Base-by-base conservation (phyloP, 1,140 invertebrate species). In the Drosophila subobscura region DNA sequence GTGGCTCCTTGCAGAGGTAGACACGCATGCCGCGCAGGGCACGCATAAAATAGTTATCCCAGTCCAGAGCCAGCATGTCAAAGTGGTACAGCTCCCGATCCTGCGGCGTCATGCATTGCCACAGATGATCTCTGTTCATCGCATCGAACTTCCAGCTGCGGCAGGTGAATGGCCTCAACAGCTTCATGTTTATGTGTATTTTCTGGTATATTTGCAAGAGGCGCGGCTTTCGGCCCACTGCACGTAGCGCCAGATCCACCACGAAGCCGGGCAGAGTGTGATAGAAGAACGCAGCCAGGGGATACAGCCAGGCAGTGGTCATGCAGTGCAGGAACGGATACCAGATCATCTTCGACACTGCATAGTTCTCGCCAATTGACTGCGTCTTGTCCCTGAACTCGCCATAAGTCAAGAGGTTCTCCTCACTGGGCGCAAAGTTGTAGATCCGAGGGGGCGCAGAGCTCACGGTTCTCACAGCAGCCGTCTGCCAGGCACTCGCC, bases 31-130 rank as follows among this genome's bases (percentile, higher is more conserved):
- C 96, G 73, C 91, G 83, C 3, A 95, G 92, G 64, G 94, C 93
- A 16, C 90, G 89, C 8, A 91, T 72, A 6, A 95, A 92, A 73
- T 94, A 95, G 5, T 93, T 81, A 0, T 91, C 73, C 95, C 95
- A 97, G 50, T 95, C 92, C 49, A 96, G 90, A 1, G 93, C 91
- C 0, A 89, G 90, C 63, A 97, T 93, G 73, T 95, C 94, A 79
- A 96, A 96, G 7, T 92, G 92, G 80, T 96, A 97, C 0, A 94
- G 77, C 1, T 92, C 80, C 54, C 92, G 92, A 83, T 97, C 96
- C 27, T 92, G 83, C 0, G 74, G 63, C 1, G 93, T 92, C 47
- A 97, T 88, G 10, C 92, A 92, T 0, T 91, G 74, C 90, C 94
- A 93, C 41, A 98, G 90, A 2, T 81, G 78, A 40, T 93, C 90